These are phyloP conservation scores for Epinephelus moara DNA, from an alignment of 2,113 vertebrate genomes.

Conservation along the genomic window DNA sequence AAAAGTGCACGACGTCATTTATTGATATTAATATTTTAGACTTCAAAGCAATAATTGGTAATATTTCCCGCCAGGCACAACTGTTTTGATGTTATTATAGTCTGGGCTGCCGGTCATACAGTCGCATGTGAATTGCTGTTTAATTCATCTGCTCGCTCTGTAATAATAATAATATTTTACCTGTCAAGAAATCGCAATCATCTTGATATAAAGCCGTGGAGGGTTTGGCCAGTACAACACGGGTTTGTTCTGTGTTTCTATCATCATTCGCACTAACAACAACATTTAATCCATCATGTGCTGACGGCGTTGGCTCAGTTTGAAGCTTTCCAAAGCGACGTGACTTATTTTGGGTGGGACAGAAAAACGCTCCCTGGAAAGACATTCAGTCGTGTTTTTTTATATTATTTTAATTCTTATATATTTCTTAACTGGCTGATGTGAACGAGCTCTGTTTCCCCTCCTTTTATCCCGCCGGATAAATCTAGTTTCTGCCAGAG, in stretches of 20 bases:
- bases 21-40: not conserved
- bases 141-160: constrained; percentile 20
- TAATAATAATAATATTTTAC: constrained; percentile 49
- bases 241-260: constrained; percentile 42
- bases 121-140: constrained; percentile 4
- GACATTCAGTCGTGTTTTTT: not conserved
- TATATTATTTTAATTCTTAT: constrained; percentile 5
- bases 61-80: not conserved
- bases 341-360: constrained; percentile 44
- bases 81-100: not conserved
- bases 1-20: not conserved
- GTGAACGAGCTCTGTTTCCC: constrained; percentile 28
- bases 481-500: constrained; percentile 52
- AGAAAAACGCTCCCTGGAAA: constrained; percentile 43
- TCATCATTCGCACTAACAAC: constrained; percentile 46
- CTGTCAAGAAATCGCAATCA: constrained; percentile 42
- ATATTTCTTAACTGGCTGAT: not conserved
- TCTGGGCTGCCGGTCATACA: not conserved
- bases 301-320: constrained; percentile 7
- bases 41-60: not conserved
- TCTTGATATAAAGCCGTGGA: constrained; percentile 43
- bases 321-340: constrained; percentile 3
- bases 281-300: constrained; percentile 52
- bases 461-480: constrained; percentile 45
- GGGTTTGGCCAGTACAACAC: constrained; percentile 13